Evolutionary conservation across 2,797 vertebrate genomes (phyloP).

Genomic region (Crax fasciolata): DNA sequence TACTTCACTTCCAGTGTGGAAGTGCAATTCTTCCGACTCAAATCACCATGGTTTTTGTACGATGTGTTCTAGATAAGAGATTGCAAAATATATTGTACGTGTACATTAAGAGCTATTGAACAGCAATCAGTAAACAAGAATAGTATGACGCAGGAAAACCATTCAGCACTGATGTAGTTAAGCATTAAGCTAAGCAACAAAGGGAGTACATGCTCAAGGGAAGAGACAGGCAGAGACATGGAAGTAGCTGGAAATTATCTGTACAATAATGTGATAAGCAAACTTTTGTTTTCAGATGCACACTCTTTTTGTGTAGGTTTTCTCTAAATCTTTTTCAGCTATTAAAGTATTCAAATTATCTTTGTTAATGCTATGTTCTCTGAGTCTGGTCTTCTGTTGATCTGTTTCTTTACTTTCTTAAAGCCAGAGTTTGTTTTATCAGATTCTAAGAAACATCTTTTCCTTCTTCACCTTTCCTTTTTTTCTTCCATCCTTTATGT

Average conservation of each 20-base stretch:
- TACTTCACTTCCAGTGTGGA: background rate
- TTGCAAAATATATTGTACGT: background rate
- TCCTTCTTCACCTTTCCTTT: background rate
- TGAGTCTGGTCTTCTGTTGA: background rate
- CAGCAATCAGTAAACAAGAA: slow-evolving; percentile 20
- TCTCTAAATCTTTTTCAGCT: background rate
- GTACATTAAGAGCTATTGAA: background rate
- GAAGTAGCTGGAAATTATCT: background rate
- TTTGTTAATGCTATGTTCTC: background rate
- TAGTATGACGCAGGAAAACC: background rate
- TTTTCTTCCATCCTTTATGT: background rate
- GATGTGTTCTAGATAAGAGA: slow-evolving; percentile 9
- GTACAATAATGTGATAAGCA: background rate
- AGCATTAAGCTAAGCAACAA: background rate
- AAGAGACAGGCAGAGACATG: background rate
- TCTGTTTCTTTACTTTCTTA: background rate
- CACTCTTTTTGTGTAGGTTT: background rate
- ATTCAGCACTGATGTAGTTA: background rate
- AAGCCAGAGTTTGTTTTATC: background rate
- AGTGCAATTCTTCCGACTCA: background rate
- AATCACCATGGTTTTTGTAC: background rate
- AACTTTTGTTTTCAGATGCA: background rate
- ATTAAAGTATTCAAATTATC: background rate
- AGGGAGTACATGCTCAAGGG: background rate
- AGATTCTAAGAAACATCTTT: background rate